These are phyloP conservation scores for Halichondria panicea DNA, from an alignment of 37 sponge, comb jelly and placozoan genomes.

Conservation along the genomic window DNA sequence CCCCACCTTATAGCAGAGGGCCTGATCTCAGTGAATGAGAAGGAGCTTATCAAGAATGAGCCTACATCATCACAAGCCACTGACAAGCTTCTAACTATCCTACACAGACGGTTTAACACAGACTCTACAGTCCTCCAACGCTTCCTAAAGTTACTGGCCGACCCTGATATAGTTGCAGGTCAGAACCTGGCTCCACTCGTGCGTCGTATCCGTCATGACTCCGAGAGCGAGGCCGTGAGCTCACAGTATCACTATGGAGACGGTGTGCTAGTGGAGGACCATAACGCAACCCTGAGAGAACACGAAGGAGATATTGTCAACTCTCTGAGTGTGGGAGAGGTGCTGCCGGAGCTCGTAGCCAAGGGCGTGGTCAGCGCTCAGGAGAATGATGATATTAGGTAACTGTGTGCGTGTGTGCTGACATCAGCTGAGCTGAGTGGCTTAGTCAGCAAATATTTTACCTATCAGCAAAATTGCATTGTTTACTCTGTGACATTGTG, in stretches of 20 bases:
- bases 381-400: slow-evolving; percentile 40
- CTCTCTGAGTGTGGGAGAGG: slow-evolving; percentile 17
- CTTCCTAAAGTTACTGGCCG: slow-evolving; percentile 26
- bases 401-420: neutral
- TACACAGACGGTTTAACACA: slow-evolving; percentile 19
- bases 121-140: neutral
- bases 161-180: slow-evolving; percentile 13
- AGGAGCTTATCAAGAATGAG: slow-evolving; percentile 17
- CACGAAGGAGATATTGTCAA: slow-evolving; percentile 14
- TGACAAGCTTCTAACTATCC: slow-evolving; percentile 36
- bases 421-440: neutral
- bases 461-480: neutral
- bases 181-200: slow-evolving; percentile 14
- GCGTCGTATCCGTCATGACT: slow-evolving; percentile 1
- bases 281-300: slow-evolving; percentile 5
- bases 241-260: slow-evolving; percentile 1
- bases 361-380: slow-evolving; percentile 21
- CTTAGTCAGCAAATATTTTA: neutral
- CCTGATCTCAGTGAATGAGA: slow-evolving; percentile 20
- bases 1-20: slow-evolving; percentile 3
- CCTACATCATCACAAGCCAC: neutral
- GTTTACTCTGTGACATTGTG: neutral
- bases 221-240: neutral
- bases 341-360: slow-evolving; percentile 50
- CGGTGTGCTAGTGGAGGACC: slow-evolving; percentile 5